Percentiles rank a stretch among this genome's conserved stretches.
These are phyloP conservation scores for Zoanthus solanderi DNA, from an alignment of 92 coral and sea anemone genomes.

Conservation along the genomic window DNA sequence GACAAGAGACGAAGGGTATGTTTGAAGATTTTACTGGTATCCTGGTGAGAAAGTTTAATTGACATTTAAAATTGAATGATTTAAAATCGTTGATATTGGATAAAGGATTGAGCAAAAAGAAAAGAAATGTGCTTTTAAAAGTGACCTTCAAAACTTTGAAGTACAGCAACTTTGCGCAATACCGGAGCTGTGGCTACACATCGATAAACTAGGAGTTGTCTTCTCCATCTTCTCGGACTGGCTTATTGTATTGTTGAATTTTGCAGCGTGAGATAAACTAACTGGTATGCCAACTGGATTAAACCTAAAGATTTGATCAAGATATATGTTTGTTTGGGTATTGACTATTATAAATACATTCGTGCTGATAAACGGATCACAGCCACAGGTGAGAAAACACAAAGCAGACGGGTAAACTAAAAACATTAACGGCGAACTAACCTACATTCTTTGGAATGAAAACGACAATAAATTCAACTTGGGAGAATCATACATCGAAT, in stretches of 20 bases:
- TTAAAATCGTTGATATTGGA: not conserved
- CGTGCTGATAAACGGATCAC: not conserved
- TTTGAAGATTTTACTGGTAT: too few relatives aligned
- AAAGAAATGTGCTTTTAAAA: not conserved
- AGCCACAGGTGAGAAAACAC: constrained; percentile 23
- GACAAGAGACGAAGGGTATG: too few relatives aligned
- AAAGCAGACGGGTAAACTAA: not conserved
- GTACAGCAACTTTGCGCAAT: not conserved
- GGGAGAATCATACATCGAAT: not conserved
- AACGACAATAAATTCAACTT: constrained; percentile 8
- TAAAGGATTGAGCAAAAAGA: not conserved
- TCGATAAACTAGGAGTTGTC: not conserved
- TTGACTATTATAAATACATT: not conserved
- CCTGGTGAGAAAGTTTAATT: not conserved
- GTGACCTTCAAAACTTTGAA: not conserved
- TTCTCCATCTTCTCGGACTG: not conserved
- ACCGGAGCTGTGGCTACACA: not conserved
- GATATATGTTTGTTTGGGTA: not conserved
- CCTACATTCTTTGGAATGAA: too few relatives aligned
- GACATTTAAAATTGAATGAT: not conserved
- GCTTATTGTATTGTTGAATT: not conserved
- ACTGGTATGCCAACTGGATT: not conserved
- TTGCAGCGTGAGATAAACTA: not conserved
- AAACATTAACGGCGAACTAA: not conserved
- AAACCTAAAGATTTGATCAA: not conserved